These are phyloP conservation scores for Alauda arvensis DNA, from an alignment of 2,797 vertebrate genomes.

Conservation along the genomic window DNA sequence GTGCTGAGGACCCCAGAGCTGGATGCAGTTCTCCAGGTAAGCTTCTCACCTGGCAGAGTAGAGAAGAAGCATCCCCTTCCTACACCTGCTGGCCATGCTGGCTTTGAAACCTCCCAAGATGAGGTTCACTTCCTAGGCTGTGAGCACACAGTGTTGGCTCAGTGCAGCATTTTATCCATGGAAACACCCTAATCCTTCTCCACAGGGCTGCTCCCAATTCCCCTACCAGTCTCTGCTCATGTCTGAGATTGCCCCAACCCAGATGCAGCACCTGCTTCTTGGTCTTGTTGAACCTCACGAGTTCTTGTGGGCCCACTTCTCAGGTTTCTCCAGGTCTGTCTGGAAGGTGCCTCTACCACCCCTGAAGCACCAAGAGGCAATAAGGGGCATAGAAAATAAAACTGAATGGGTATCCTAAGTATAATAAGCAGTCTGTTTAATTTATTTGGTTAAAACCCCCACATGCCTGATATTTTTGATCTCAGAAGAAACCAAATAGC, in stretches of 20 bases:
- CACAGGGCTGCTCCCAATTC: not conserved
- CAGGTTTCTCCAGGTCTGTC: not conserved
- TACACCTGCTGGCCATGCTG: accelerated
- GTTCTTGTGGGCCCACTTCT: not conserved
- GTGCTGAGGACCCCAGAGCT: not conserved
- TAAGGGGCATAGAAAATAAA: not conserved
- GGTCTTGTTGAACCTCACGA: not conserved
- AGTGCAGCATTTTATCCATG: not conserved
- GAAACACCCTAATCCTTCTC: not conserved
- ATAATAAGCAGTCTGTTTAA: not conserved
- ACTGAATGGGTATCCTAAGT: not conserved
- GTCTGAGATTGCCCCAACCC: too few species aligned
- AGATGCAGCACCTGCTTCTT: not conserved
- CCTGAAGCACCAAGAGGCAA: not conserved
- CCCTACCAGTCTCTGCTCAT: too few species aligned
- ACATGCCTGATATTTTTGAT: not conserved
- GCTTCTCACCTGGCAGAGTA: not conserved
- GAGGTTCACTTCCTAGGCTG: not conserved
- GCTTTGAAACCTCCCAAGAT: not conserved
- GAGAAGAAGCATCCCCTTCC: not conserved
- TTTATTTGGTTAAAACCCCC: not conserved
- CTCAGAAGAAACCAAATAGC: slow-evolving; percentile 34
- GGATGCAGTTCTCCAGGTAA: not conserved
- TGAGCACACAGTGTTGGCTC: not conserved
- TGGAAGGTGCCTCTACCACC: not conserved